Conservation (phyloP, 2,113 vertebrate genomes). For the Hemiscyllium ocellatum region DNA sequence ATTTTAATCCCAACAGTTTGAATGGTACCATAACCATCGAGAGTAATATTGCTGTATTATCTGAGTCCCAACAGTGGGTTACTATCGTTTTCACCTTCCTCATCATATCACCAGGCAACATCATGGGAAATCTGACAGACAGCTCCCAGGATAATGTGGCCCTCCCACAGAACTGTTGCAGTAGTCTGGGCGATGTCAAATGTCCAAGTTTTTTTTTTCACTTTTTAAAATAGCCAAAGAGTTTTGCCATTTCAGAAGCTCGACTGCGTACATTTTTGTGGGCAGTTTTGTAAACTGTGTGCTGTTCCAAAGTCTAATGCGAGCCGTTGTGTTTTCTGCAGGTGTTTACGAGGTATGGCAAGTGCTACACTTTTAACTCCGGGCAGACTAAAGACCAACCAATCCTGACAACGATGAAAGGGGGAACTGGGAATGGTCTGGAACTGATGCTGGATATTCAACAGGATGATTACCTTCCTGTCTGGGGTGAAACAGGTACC, state of each 20-base stretch:
- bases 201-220: neutral
- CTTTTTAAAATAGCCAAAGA: neutral
- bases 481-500: slow-evolving; percentile 96
- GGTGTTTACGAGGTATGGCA: slow-evolving; percentile 96
- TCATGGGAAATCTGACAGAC: neutral
- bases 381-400: slow-evolving; percentile 76
- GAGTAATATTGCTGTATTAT: too few species aligned
- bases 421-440: slow-evolving; percentile 91
- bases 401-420: slow-evolving; percentile 82
- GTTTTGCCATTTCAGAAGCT: neutral
- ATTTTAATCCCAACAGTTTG: too few species aligned
- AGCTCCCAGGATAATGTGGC: neutral
- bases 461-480: slow-evolving; percentile 91
- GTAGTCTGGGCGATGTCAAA: neutral
- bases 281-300: neutral
- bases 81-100: too few species aligned
- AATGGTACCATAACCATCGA: too few species aligned
- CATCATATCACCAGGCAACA: too few species aligned
- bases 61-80: too few species aligned
- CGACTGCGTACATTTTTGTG: neutral
- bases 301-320: neutral
- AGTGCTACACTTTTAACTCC: slow-evolving; percentile 96
- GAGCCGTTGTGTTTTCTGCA: slow-evolving; percentile 45
- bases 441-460: slow-evolving; percentile 98
- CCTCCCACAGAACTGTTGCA: neutral